Base-by-base conservation (phyloP, 2,888 invertebrate genomes). In the Polydrusus pterygomalis region DNA sequence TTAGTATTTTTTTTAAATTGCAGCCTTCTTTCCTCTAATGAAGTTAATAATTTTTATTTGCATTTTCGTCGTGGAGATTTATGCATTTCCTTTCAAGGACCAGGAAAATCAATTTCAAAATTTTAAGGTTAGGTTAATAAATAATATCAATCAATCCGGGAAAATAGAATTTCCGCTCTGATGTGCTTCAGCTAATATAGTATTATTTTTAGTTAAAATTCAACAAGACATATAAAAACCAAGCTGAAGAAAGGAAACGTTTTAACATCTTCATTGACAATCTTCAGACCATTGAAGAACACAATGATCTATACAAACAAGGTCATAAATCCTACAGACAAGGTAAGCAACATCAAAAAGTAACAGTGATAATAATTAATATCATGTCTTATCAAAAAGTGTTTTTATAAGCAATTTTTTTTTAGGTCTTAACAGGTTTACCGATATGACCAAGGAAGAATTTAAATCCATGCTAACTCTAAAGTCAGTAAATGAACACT, bases 401-500 rank as follows among this genome's bases (percentile, higher is more conserved):
- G 1, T 25, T 25, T 3, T 3, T 25, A 25, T 3, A 25, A 25
- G 1, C 1, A 25, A 25, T 3, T 25, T 25, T 30, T 56, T 56
- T 54, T 43, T 43, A 76, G 78, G 63, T 15, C 54, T 81, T 34
- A 82, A 78, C 60, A 45, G 79, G 65, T 82, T 81, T 64, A 64
- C 80, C 10, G 82, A 82, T 67, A 47, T 79, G 70, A 80, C 80
- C 7, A 38, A 51, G 18, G 75, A 78, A 63, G 82, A 82, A 74
- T 79, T 82, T 49, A 54, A 18, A 43, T 67, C 74, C 8, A 47
- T 20, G 13, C 51, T 79, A 7, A 47, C 34, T 2, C 63, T 74
- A 11, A 74, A 43, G 69, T 62, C 43, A n/a, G 30, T 9, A 6
- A 20, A 65, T 10, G 18, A 18, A 40, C 25, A 3, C 13, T 7